phyloP scores from a whole-genome alignment of 2,113 vertebrate genomes.

The Chauna torquata region DNA sequence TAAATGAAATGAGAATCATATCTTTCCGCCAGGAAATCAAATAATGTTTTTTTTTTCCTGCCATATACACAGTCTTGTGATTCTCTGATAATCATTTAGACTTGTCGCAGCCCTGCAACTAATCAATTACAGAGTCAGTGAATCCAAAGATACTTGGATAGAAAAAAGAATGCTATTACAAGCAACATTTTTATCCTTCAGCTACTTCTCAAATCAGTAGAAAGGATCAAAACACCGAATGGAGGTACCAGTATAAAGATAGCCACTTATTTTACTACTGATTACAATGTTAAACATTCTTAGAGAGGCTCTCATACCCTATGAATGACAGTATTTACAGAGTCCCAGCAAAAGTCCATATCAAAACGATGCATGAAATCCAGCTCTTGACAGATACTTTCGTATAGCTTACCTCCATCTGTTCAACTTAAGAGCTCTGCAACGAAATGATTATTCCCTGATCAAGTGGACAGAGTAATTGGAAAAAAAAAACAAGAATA shows the following conservation, averaged over 20 bases:
- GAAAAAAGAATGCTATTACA: background rate
- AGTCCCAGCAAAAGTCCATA: background rate
- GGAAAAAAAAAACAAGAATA: background rate
- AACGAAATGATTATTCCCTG: background rate
- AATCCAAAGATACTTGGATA: background rate
- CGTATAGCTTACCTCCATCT: background rate
- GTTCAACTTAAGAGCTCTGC: background rate
- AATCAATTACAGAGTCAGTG: background rate
- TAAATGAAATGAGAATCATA: background rate
- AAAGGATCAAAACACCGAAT: background rate
- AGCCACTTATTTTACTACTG: background rate
- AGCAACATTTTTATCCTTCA: background rate
- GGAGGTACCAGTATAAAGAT: background rate
- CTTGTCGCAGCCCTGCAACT: background rate
- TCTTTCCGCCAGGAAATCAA: background rate
- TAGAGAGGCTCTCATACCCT: background rate
- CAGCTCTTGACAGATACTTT: background rate
- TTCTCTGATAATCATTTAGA: slow-evolving; percentile 3
- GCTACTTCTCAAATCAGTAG: background rate
- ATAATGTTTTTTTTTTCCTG: background rate
- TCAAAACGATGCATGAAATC: background rate
- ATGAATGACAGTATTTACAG: background rate
- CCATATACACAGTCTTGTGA: background rate
- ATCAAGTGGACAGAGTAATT: background rate
- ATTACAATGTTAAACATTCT: background rate